These are phyloP conservation scores for Drosophila glabriapex DNA, from an alignment of 2,888 invertebrate species.

Conservation along the genomic window DNA sequence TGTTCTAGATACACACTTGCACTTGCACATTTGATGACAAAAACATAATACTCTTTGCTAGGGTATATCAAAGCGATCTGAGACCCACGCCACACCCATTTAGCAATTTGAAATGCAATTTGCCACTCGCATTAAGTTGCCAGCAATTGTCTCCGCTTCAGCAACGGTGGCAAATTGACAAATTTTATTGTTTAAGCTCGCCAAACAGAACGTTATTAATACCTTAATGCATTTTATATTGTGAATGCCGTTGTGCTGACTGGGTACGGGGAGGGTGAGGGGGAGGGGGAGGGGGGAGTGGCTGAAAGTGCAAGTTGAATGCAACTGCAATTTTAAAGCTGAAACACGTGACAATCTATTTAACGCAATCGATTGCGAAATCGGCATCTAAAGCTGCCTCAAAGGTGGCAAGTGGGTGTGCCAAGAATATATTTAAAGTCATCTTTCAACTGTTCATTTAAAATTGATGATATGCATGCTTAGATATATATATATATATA, in stretches of 20 bases:
- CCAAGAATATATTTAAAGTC: not conserved
- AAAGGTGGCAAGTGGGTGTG: not conserved
- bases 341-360: constrained; percentile 36
- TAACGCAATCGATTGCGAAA: constrained; percentile 13
- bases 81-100: constrained; percentile 48
- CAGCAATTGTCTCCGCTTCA: constrained; percentile 48
- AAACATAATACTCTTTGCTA: not conserved
- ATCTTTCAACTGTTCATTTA: not conserved
- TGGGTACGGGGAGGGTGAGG: not conserved
- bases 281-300: not conserved
- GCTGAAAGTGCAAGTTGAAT: not conserved
- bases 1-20: not conserved
- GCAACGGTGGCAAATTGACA: constrained; percentile 77
- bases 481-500: not conserved
- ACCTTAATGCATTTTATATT: constrained; percentile 53
- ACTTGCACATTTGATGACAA: not conserved
- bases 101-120: constrained; percentile 68
- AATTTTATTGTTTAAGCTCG: constrained; percentile 76
- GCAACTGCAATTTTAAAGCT: constrained; percentile 14
- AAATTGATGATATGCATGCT: not conserved
- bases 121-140: constrained; percentile 74
- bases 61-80: constrained; percentile 12
- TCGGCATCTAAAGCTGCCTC: not conserved
- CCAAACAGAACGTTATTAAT: constrained; percentile 69
- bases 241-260: constrained; percentile 4